phyloP scores from a whole-genome alignment of 2,888 invertebrate species.

The Synanthedon andrenaeformis region DNA sequence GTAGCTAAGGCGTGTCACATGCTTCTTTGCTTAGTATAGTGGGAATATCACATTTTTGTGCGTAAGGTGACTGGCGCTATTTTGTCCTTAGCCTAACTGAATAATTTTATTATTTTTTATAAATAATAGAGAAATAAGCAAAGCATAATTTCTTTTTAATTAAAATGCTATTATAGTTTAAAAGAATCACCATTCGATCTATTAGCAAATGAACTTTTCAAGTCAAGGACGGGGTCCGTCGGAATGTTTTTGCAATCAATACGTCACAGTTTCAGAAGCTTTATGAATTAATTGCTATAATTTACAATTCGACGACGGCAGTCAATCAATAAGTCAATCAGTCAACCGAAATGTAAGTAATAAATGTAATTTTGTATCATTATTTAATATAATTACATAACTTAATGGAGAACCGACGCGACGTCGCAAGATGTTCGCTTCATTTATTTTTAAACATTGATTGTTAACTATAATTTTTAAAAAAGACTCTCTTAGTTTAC shows the following conservation, averaged over 20 bases:
- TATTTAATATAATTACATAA: neutral
- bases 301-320: slow-evolving; percentile 3
- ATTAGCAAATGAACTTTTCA: neutral
- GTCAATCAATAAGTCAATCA: slow-evolving; percentile 15
- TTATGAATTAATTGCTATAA: slow-evolving; percentile 19
- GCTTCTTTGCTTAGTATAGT: too few species aligned
- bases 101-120: too few species aligned
- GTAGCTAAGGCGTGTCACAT: too few species aligned
- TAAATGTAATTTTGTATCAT: neutral
- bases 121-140: too few species aligned
- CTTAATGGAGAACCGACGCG: neutral
- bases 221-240: neutral
- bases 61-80: too few species aligned
- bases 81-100: too few species aligned
- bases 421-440: neutral
- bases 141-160: too few species aligned
- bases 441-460: neutral
- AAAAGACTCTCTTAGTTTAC: neutral
- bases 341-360: neutral
- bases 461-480: neutral
- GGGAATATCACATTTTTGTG: too few species aligned
- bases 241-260: neutral
- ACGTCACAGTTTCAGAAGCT: neutral
- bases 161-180: too few species aligned
- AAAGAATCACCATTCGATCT: too few species aligned